Conservation (phyloP, 2,797 vertebrate genomes). For the Anniella stebbinsi region DNA sequence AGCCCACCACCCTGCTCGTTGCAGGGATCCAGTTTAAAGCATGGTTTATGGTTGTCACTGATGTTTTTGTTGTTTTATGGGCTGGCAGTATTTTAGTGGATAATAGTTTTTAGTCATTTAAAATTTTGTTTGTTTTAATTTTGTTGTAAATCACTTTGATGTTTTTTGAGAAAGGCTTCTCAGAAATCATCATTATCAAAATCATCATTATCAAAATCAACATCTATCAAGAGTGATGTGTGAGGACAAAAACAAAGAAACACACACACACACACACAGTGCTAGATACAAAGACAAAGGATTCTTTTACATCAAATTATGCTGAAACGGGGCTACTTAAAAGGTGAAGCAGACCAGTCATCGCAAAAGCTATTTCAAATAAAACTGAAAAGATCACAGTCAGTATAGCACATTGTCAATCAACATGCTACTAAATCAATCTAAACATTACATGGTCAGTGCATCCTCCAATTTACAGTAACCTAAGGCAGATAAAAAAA, state of each 20-base stretch:
- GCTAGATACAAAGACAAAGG: background rate
- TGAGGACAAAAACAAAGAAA: background rate
- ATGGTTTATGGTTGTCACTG: no score
- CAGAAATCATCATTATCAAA: no score
- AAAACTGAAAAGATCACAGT: background rate
- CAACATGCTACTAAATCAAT: background rate
- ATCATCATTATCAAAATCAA: no score
- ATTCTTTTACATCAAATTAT: background rate
- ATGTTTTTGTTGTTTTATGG: no score
- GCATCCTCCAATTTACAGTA: slow-evolving; percentile 8
- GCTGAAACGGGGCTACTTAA: background rate
- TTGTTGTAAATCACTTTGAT: no score
- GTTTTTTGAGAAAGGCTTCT: no score
- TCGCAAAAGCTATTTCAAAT: background rate
- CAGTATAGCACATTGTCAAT: background rate
- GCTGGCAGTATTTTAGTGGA: no score
- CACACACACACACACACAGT: background rate
- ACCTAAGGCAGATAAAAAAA: background rate
- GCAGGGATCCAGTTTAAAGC: no score
- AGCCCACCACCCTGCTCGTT: no score
- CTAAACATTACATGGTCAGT: background rate
- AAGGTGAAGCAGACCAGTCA: background rate
- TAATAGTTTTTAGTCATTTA: no score
- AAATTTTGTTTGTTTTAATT: no score
- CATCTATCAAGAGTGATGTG: background rate